A percentile compares a stretch with the other conserved stretches of the same genome.
These are phyloP conservation scores for Eremobia ochroleuca DNA, from an alignment of 2,888 invertebrate genomes.

Conservation along the genomic window DNA sequence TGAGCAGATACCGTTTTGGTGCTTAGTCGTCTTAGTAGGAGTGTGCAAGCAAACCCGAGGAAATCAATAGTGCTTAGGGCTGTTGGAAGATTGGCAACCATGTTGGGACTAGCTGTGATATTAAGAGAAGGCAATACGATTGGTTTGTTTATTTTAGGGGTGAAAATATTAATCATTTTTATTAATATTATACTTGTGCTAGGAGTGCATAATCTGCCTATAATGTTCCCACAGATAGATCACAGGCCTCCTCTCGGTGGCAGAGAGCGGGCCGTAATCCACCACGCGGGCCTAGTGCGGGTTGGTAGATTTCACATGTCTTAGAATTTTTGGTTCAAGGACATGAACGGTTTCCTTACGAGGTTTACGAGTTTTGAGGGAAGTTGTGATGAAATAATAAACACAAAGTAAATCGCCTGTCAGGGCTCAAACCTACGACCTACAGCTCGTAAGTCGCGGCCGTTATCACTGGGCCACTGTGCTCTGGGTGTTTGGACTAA, in stretches of 20 bases:
- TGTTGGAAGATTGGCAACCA: constrained; percentile 19
- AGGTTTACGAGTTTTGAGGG: too few relatives aligned
- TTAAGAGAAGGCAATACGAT: background rate
- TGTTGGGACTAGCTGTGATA: background rate
- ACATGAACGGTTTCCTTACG: too few relatives aligned
- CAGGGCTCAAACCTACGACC: too few relatives aligned
- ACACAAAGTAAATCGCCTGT: too few relatives aligned
- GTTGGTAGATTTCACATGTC: background rate
- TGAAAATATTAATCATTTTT: background rate
- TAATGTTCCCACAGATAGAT: background rate
- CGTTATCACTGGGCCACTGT: background rate
- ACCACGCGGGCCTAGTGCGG: background rate
- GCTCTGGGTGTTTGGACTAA: background rate
- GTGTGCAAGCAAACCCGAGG: constrained; percentile 44
- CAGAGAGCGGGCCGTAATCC: background rate
- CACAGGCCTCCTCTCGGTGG: background rate
- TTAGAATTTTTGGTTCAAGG: background rate
- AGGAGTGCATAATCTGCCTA: too few relatives aligned
- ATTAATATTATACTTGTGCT: background rate
- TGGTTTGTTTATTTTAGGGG: background rate
- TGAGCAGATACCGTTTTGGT: constrained; percentile 58
- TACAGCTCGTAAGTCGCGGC: background rate
- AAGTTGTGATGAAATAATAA: too few relatives aligned
- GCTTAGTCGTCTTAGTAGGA: constrained; percentile 20
- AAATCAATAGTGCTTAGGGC: constrained; percentile 39